A percentile compares a stretch with the other conserved stretches of the same genome.
These are phyloP conservation scores for Acutogordius australiensis DNA, from an alignment of 2,888 invertebrate genomes.

Conservation along the genomic window DNA sequence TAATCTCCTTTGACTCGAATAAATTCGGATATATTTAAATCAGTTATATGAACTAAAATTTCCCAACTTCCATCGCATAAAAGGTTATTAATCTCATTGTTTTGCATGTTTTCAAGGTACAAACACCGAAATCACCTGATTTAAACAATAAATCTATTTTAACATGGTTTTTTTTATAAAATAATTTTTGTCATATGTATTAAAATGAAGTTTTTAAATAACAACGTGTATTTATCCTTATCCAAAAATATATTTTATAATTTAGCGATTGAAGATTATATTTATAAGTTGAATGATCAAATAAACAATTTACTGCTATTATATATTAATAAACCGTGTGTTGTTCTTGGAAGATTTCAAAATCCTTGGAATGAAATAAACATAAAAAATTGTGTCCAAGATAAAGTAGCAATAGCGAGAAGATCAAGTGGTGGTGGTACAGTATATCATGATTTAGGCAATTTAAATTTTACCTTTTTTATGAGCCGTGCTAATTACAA, in stretches of 20 bases:
- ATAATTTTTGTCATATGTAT: no score
- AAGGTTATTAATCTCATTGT: no score
- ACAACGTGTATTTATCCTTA: neutral
- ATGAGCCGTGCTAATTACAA: neutral
- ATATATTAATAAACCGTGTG: neutral
- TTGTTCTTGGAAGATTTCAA: constrained; percentile 1
- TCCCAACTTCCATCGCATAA: constrained; percentile 11
- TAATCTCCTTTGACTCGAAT: neutral
- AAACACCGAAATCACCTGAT: no score
- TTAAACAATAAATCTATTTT: no score
- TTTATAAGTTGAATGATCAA: neutral
- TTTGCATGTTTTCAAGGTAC: no score
- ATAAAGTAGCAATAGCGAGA: neutral
- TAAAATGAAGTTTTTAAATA: no score
- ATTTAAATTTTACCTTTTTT: neutral
- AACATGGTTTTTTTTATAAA: no score
- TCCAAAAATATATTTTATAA: neutral
- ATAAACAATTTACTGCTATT: neutral
- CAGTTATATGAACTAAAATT: neutral
- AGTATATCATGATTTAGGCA: neutral
- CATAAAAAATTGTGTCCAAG: neutral
- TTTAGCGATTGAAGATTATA: neutral
- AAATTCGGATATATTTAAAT: neutral
- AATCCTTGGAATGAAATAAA: constrained; percentile 8
- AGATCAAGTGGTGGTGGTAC: neutral